Evolutionary conservation across 2,888 invertebrate genomes (phyloP), one percentile per base, ranked within the genome.

Genomic region (Azorinus chamasolen): DNA sequence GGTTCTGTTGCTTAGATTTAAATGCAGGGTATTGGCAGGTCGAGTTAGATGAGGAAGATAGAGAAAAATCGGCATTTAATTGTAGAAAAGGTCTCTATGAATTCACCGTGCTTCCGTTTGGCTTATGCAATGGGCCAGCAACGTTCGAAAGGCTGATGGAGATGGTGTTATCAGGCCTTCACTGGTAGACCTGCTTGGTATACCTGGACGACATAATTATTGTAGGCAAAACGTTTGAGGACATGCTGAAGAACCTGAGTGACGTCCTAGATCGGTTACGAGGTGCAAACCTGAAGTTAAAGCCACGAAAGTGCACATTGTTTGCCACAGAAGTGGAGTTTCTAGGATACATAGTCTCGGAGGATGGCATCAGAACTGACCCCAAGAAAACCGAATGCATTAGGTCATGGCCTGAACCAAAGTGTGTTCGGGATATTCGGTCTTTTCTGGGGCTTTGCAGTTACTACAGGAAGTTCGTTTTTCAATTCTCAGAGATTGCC

Each of bases 21-120:
- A 62, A 41, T 12, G 48, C 54, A 16, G 84, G 84, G 10, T 86
- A 86, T 57, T 85, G 81, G 83, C 88, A 88, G 48, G 74, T 87
- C 1, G 78, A 64, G 12, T 51, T 83, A 24, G 62, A 63, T 14
- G 62, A 57, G 24, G 54, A 65, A 10, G 83, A 79, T 51, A 66
- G 55, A 43, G 20, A 45, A 10, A 87, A 85, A 71, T 79, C 85
- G 14, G 85, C 83, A 20, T 85, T 85, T n/a, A n/a, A 3, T 83
- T 57, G 51, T 70, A 83, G n/a, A n/a, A n/a, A n/a, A n/a, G n/a
- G n/a, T n/a, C n/a, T n/a, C n/a, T n/a, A n/a, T n/a, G n/a, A n/a
- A 22, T 80, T 75, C 27, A 63, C 64, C 10, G 64, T 53, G 54
- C 58, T 88, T 70, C 74, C 84, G 8, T 88, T 86, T 22, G 81